A percentile compares a stretch with the other conserved stretches of the same genome.
Evolutionary conservation across 2,888 invertebrate genomes (phyloP).

Genomic region (Pardosa pseudoannulata): DNA sequence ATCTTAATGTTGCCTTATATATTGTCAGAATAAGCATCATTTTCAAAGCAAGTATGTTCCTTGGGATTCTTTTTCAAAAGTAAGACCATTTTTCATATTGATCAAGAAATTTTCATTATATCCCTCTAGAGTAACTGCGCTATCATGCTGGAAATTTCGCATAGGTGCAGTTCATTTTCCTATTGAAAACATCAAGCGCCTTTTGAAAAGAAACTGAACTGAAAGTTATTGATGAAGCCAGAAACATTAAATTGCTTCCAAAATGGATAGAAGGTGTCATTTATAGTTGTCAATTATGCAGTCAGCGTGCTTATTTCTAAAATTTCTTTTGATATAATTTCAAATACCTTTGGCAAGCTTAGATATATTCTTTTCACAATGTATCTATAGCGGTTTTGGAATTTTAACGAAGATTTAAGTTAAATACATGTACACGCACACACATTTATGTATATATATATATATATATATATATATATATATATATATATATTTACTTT

Average conservation of each 20-base stretch:
- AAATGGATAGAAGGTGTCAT: background rate
- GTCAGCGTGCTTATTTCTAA: too few relatives aligned
- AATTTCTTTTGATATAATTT: background rate
- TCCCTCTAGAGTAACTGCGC: background rate
- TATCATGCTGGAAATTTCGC: background rate
- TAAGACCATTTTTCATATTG: background rate
- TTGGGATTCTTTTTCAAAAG: background rate
- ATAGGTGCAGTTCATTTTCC: background rate
- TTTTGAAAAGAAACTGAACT: slow-evolving; percentile 1
- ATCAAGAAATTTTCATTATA: background rate
- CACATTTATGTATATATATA: too few relatives aligned
- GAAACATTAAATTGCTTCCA: background rate
- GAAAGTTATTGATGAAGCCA: background rate
- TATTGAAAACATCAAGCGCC: background rate
- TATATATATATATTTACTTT: too few relatives aligned
- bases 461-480: too few relatives aligned
- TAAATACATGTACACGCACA: too few relatives aligned
- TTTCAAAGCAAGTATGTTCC: background rate
- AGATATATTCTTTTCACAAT: too few relatives aligned
- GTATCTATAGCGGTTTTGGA: too few relatives aligned
- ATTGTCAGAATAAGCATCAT: too few relatives aligned
- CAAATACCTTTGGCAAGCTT: too few relatives aligned
- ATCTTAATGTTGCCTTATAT: too few relatives aligned
- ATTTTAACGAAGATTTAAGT: too few relatives aligned
- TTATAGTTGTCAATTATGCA: slow-evolving; percentile 6